Conservation (phyloP, 2,113 vertebrate species). For the Salvelinus sp. region DNA sequence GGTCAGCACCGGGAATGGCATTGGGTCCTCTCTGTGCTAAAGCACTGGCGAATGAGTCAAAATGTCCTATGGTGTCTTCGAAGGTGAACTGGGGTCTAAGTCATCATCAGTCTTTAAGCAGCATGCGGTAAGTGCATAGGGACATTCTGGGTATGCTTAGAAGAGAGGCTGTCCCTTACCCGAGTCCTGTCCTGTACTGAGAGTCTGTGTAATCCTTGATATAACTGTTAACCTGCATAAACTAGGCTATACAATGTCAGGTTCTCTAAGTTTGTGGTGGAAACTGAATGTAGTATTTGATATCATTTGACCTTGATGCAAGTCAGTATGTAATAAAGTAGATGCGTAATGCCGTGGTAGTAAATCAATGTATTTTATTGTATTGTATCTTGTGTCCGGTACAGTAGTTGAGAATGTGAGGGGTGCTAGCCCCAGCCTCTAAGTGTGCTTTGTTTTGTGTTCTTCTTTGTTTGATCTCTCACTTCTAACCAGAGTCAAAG, state of each 20-base stretch:
- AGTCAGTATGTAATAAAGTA: neutral
- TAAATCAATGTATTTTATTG: too few species aligned
- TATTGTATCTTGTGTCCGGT: neutral
- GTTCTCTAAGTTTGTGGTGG: neutral
- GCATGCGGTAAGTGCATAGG: constrained; percentile 25
- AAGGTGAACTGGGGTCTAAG: constrained; percentile 44
- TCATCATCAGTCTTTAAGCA: constrained; percentile 50
- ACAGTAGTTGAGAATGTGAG: neutral
- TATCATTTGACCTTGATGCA: neutral
- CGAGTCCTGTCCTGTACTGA: constrained; percentile 18
- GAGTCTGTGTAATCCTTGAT: neutral
- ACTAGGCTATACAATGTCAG: too few species aligned
- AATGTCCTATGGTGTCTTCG: constrained; percentile 71
- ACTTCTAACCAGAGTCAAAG: too few species aligned
- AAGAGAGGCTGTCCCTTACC: constrained; percentile 46
- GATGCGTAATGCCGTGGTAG: neutral
- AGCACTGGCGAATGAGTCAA: constrained; percentile 70
- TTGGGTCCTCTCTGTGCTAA: constrained; percentile 26
- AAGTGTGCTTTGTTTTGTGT: neutral
- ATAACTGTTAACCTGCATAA: constrained; percentile 2
- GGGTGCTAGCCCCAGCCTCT: neutral
- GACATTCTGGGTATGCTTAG: constrained; percentile 44
- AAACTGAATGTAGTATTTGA: neutral
- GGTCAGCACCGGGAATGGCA: constrained; percentile 41
- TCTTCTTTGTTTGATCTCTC: neutral